These are phyloP conservation scores for Nothocercus nigrocapillus DNA, from an alignment of 2,113 vertebrate genomes.

Conservation along the genomic window DNA sequence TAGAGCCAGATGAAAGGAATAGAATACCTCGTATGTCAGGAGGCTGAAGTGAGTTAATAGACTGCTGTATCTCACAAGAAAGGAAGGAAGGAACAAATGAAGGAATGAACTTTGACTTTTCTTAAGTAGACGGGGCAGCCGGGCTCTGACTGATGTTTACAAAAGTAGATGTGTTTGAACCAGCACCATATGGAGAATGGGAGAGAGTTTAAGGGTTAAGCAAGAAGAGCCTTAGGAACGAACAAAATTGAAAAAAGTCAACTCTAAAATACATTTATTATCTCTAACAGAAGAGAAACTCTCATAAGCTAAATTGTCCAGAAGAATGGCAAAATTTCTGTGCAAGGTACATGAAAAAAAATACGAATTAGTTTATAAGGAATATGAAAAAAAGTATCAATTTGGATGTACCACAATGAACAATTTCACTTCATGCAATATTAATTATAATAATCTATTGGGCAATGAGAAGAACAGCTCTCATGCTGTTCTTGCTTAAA, in stretches of 20 bases:
- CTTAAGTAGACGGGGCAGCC: conserved; percentile 45
- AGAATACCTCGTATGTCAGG: neutral
- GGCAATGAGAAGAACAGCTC: neutral
- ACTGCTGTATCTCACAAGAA: conserved; percentile 30
- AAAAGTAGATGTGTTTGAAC: conserved; percentile 60
- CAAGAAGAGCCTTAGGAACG: neutral
- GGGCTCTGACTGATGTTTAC: conserved; percentile 60
- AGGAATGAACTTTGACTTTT: conserved; percentile 61
- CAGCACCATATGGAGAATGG: conserved; percentile 28
- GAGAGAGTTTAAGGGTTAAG: conserved; percentile 41
- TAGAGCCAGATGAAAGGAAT: neutral
- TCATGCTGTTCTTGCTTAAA: neutral
- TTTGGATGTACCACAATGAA: neutral
- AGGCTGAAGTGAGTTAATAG: conserved; percentile 34
- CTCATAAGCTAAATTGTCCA: neutral
- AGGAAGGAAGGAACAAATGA: conserved; percentile 45
- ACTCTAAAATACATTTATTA: neutral
- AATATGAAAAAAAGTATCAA: neutral
- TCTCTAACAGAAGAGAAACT: neutral
- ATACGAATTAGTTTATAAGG: neutral
- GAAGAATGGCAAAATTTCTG: neutral
- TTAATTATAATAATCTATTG: neutral
- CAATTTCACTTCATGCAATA: neutral
- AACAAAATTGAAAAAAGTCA: neutral
- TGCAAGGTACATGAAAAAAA: neutral